Conservation (phyloP, 2,797 vertebrate genomes). For the Halcyon badia region DNA sequence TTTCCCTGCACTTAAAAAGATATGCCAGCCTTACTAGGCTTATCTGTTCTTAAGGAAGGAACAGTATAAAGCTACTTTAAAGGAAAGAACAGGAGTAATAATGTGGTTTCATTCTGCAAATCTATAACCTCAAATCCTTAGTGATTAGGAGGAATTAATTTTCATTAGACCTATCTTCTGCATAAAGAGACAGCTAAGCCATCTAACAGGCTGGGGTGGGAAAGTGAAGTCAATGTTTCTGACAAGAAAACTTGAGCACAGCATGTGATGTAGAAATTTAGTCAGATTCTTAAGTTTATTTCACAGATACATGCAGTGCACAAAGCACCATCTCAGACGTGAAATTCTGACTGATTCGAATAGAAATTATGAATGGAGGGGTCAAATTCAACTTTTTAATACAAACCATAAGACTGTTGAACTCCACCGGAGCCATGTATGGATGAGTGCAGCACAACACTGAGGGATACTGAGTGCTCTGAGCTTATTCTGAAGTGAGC, state of each 20-base stretch:
- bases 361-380: background rate
- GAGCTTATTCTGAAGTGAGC: background rate
- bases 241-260: background rate
- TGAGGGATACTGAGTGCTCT: background rate
- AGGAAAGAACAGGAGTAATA: background rate
- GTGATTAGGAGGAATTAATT: slow-evolving; percentile 3
- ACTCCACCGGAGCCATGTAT: background rate
- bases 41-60: background rate
- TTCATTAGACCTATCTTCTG: background rate
- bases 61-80: background rate
- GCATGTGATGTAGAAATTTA: background rate
- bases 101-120: slow-evolving; percentile 8
- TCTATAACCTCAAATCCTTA: background rate
- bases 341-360: background rate
- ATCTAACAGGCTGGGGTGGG: background rate
- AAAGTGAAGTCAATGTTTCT: background rate
- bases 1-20: background rate
- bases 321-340: background rate
- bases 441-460: background rate
- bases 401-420: background rate
- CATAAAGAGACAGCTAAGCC: background rate
- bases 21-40: background rate
- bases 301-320: background rate
- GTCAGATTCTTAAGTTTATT: background rate
- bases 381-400: background rate